Evolutionary conservation across 2,888 invertebrate genomes (phyloP), one percentile per base, ranked within the genome.

Genomic region (Brachypalpus laphriformis): DNA sequence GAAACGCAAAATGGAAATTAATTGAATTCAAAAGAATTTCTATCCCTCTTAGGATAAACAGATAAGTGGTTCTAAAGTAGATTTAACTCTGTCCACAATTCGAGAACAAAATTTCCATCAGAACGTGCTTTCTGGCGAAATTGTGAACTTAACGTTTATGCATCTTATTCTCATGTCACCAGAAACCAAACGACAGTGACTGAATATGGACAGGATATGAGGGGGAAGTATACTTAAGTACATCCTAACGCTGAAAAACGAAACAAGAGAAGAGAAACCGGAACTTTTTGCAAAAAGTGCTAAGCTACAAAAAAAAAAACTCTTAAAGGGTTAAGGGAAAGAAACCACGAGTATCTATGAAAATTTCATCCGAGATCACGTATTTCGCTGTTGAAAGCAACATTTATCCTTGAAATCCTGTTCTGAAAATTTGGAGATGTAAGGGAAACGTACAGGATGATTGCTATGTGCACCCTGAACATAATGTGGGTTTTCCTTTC

Each of bases 21-120:
- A 57, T 47, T 71, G 18, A 40, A 49, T 57, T 71, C 25, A 28
- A 40, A 14, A 25, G 40, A 49, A 59, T 47, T 20, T 22, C 37
- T 59, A 56, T 70, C 20, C 57, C 22, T 42, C 49, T 57, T 16
- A 57, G 18, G 59, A 59, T 59, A 22, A 61, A 59, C 25, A 28
- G 49, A 59, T 49, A 71, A 71, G 71, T 70, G 49, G 49, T 28
- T 25, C 9, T 49, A 59, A 71, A 49, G 54, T 28, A 59, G 59
- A 47, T 56, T 70, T 57, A 56, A 20, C 45, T 16, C 47, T 20
- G 59, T 49, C 59, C 25, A 61, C 42, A 42, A 42, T 59, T 3
- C 14, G 25, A 40, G 40, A 9, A 5, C 9, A 2, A 25, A 22
- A 61, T 42, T 1, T 45, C 28, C 42, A 61, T 45, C 28, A 18